phyloP scores from a whole-genome alignment of 2,888 invertebrate genomes.

The Steromphala cineraria region DNA sequence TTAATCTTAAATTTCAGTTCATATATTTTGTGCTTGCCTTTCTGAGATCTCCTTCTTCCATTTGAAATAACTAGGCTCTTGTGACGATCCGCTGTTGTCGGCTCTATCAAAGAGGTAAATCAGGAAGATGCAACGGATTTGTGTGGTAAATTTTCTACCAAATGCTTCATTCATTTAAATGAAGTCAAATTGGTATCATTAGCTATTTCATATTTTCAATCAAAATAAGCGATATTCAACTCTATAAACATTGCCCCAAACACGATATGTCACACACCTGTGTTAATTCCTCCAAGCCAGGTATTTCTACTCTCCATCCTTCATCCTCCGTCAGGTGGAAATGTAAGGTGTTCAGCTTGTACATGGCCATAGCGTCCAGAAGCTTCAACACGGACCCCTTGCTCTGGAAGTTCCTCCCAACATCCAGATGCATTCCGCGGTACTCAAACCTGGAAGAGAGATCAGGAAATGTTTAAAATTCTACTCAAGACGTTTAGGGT shows the following conservation, averaged over 20 bases:
- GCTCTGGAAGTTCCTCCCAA: slow-evolving; percentile 63
- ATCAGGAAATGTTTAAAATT: no score
- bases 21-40: no score
- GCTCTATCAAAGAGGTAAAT: no score
- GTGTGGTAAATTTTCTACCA: no score
- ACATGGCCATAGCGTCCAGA: slow-evolving; percentile 69
- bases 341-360: slow-evolving; percentile 72
- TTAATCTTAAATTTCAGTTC: no score
- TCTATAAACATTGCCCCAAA: not conserved
- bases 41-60: no score
- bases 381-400: slow-evolving; percentile 56
- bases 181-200: no score
- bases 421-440: slow-evolving; percentile 62
- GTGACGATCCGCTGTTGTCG: no score
- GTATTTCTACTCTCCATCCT: slow-evolving; percentile 73
- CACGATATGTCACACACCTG: slow-evolving; percentile 43
- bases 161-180: no score
- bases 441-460: slow-evolving; percentile 34
- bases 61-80: no score
- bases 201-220: not conserved
- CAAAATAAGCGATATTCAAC: not conserved
- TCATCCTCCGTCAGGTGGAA: slow-evolving; percentile 73
- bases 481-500: no score
- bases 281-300: slow-evolving; percentile 69
- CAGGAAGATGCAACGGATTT: no score